Conservation (phyloP, 2,113 vertebrate genomes). For the Vidua macroura region DNA sequence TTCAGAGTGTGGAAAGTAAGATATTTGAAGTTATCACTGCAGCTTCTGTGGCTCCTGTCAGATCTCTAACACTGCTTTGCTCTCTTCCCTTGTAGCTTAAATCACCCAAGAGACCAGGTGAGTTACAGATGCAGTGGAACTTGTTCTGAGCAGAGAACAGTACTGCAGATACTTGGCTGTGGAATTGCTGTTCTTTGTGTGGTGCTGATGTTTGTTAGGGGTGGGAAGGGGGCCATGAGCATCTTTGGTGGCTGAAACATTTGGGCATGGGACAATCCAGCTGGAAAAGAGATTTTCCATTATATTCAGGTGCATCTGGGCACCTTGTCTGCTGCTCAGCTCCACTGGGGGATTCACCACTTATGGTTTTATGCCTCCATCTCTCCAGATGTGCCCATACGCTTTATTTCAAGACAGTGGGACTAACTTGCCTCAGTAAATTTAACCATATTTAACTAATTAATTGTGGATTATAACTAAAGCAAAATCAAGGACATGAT, state of each 20-base stretch:
- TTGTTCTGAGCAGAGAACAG: neutral
- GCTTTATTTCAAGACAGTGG: neutral
- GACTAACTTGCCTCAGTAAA: neutral
- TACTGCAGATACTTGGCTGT: neutral
- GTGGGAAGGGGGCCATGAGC: neutral
- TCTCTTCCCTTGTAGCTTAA: constrained; percentile 84
- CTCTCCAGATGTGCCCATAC: neutral
- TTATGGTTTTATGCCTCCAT: fast-evolving
- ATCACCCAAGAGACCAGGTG: constrained; percentile 97
- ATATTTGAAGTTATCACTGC: neutral
- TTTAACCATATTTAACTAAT: neutral
- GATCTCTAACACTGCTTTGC: constrained; percentile 55
- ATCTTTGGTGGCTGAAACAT: neutral
- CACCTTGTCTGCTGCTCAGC: neutral
- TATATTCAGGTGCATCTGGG: neutral
- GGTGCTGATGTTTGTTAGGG: neutral
- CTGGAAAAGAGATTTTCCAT: neutral
- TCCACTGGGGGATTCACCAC: neutral
- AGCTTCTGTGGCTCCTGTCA: neutral
- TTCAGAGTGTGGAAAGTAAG: neutral
- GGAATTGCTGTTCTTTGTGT: neutral
- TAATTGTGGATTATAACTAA: neutral
- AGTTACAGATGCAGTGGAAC: constrained; percentile 26
- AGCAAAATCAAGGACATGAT: neutral
- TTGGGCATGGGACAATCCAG: neutral